Conservation (phyloP, 2,888 invertebrate species). For the Onchidella celtica region DNA sequence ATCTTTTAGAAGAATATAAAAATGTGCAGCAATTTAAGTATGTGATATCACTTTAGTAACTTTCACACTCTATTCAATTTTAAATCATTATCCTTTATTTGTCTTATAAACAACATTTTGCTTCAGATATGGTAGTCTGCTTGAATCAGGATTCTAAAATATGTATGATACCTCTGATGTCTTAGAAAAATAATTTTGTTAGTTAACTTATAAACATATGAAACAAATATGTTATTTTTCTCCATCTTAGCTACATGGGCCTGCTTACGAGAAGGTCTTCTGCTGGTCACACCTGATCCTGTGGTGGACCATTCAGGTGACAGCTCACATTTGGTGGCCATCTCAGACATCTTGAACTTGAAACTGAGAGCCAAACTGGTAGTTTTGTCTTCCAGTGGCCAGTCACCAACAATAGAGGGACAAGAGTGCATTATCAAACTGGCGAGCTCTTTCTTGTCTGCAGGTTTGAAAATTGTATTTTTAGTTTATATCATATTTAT, state of each 20-base stretch:
- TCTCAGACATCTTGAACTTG: slow-evolving; percentile 70
- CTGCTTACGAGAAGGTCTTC: slow-evolving; percentile 69
- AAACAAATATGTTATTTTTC: not conserved
- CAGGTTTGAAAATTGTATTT: slow-evolving; percentile 59
- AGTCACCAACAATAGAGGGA: slow-evolving; percentile 60
- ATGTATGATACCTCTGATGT: too few species aligned
- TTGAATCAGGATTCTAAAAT: too few species aligned
- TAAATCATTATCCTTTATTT: too few species aligned
- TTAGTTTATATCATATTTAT: too few species aligned
- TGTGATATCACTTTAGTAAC: too few species aligned
- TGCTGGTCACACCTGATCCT: slow-evolving; percentile 71
- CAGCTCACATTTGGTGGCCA: slow-evolving; percentile 68
- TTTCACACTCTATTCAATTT: too few species aligned
- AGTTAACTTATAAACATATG: too few species aligned
- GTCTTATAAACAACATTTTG: too few species aligned
- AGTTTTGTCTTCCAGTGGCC: slow-evolving; percentile 70
- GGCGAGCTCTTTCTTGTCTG: slow-evolving; percentile 69
- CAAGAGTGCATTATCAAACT: slow-evolving; percentile 59
- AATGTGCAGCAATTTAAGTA: too few species aligned
- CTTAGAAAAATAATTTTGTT: too few species aligned
- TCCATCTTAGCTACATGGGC: slow-evolving; percentile 70
- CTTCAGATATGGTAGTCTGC: too few species aligned
- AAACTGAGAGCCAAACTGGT: slow-evolving; percentile 73
- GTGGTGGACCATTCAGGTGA: slow-evolving; percentile 56
- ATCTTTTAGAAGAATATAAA: too few species aligned